Evolutionary conservation across 64 coral and sea anemone genomes (phyloP), one percentile per base, ranked within the genome.

Genomic region (Astreopora myriophthalma): DNA sequence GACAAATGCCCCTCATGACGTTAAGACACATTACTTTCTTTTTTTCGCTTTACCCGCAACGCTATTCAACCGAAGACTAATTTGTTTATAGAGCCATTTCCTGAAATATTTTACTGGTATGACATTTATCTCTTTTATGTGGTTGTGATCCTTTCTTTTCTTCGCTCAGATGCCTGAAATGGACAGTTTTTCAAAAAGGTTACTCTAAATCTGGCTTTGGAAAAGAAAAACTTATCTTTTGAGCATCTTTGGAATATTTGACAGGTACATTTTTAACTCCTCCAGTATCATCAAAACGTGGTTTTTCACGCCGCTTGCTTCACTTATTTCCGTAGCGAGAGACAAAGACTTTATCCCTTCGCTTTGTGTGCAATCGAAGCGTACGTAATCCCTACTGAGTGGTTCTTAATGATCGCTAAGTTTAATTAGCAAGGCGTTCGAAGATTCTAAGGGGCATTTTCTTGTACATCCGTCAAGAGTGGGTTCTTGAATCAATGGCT

Each of bases 371-470:
- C 11, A 39, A 14, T 13, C 17, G 23, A 64, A 83, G 79, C 22
- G 2, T 73, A 65, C 20, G 35, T 64, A 57, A 83, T 83, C 79
- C 79, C 79, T 38, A n/a, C 48, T 24, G 57, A 61, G 55, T 55
- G 22, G 28, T 57, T 62, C 38, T 61, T 57, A 62, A 60, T 83
- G 25, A 64, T 3, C 8, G 17, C 8, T 4, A 22, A 24, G 14
- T 33, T 64, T 7, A 83, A 64, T n/a, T n/a, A 25, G n/a, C 20
- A 36, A 35, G 2, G 40, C 27, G 75, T 25, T 55, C 0, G 23
- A 49, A 78, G n/a, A 5, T 40, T 48, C 44, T 49, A 51, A 48
- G 40, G 44, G 25, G 42, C 14, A 51, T 49, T 24, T 73, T 16
- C 23, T 44, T 29, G 48, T 23, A 78, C 44, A 78, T 25, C 6